phyloP scores from a whole-genome alignment of 2,888 invertebrate species.

The Acanthosepion lycidas region DNA sequence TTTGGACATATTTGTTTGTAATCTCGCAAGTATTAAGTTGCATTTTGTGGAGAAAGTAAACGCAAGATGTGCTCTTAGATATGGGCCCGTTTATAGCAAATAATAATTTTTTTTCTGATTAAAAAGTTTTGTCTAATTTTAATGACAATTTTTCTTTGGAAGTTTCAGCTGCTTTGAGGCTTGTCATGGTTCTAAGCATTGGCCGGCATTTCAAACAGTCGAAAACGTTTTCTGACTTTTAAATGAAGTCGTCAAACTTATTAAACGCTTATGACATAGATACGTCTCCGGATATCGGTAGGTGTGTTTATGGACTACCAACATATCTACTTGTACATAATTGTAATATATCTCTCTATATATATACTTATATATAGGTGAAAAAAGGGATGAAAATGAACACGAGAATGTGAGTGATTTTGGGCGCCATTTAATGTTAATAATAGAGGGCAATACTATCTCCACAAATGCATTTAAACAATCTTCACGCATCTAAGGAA shows the following conservation, averaged over 20 bases:
- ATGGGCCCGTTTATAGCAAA: background rate
- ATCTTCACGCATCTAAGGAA: background rate
- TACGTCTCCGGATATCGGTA: no score
- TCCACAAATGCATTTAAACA: slow-evolving; percentile 3
- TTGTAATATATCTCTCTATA: background rate
- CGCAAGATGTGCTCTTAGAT: background rate
- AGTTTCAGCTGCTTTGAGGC: background rate
- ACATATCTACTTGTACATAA: slow-evolving; percentile 33
- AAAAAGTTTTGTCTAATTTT: background rate
- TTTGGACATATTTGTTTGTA: no score
- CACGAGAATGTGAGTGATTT: background rate
- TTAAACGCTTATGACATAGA: background rate
- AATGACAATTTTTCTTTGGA: background rate
- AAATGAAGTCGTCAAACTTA: slow-evolving; percentile 3
- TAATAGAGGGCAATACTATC: background rate
- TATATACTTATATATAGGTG: background rate
- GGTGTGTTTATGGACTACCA: background rate
- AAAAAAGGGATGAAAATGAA: background rate
- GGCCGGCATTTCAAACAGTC: background rate
- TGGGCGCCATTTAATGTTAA: background rate
- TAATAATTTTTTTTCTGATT: background rate
- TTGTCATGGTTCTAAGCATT: background rate
- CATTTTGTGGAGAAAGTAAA: background rate
- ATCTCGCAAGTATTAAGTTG: background rate
- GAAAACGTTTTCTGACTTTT: background rate